These are phyloP conservation scores for Ara ararauna DNA, from an alignment of 2,797 vertebrate genomes.

Conservation along the genomic window DNA sequence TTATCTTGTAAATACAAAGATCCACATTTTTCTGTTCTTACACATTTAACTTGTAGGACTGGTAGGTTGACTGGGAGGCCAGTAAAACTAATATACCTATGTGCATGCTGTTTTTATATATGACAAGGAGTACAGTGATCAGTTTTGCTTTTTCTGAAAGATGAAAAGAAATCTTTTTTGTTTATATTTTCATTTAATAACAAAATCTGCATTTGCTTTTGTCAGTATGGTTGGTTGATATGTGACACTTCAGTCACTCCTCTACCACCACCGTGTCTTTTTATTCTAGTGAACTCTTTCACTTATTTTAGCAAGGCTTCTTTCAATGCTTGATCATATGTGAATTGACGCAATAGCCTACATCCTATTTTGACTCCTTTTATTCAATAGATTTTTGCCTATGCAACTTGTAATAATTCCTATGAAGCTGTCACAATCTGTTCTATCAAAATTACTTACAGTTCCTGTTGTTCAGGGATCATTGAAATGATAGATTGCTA, in stretches of 20 bases:
- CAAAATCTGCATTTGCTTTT: not conserved
- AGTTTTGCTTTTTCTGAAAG: not conserved
- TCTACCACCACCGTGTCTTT: not conserved
- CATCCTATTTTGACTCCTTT: not conserved
- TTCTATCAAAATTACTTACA: conserved; percentile 65
- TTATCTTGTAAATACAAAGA: not conserved
- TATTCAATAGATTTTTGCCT: conserved; percentile 36
- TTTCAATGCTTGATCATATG: not conserved
- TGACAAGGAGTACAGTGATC: not conserved
- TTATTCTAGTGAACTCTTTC: not conserved
- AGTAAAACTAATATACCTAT: not conserved
- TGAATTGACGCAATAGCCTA: not conserved
- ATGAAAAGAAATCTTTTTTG: not conserved
- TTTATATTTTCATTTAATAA: not conserved
- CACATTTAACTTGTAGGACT: not conserved
- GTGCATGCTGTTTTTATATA: not conserved
- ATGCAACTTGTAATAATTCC: conserved; percentile 47
- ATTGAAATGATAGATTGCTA: conserved; percentile 72
- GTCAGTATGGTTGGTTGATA: not conserved
- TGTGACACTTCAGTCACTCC: not conserved
- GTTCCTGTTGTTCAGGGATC: conserved; percentile 68
- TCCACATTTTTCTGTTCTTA: not conserved
- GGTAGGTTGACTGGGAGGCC: not conserved
- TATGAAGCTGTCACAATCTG: conserved; percentile 69
- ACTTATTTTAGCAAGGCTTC: not conserved